Evolutionary conservation across 1,140 invertebrate genomes (phyloP), one percentile per base, ranked within the genome.

Genomic region (Megalonaias nervosa): DNA sequence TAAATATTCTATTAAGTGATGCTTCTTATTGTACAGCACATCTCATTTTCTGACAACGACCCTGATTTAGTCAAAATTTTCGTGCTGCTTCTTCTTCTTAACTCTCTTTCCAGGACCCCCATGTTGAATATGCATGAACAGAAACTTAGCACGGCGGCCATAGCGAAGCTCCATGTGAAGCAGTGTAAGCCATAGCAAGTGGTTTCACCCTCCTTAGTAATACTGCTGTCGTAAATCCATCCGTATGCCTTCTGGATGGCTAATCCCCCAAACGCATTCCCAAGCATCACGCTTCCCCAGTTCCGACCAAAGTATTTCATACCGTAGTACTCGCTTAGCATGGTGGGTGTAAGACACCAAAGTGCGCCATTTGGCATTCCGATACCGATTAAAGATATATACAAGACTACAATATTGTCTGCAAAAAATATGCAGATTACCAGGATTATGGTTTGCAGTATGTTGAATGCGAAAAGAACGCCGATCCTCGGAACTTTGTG

Each of bases 311-410:
- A 87, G 75, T 85, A 86, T 60, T 82, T 82, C 75, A 85, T 79
- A 15, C 86, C 86, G 60, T 86, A 88, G 72, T 84, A 84, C 66
- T 88, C 86, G 57, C 85, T 86, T 6, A 85, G 81, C 85, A 88
- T 86, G 12, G 85, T 85, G 1, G 86, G 86, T 12, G 86, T 88
- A 58, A 88, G 66, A 61, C 85, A 88, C 85, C 85, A 88, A 16
- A 85, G 79, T n/a, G 86, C 85, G 58, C 86, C 86, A 71, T 88
- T 88, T 26, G 86, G 74, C 61, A 88, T 83, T 11, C 86, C 86
- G 13, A 87, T 80, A 6, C 81, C 81, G 11, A 85, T 31, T 3
- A 81, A 60, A 21, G 80, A 74, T 4, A 87, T 56, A 11, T 85
- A 57, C 11, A 88, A 64, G 17, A 86, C 70, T n/a, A 75, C 26